A percentile compares a stretch with the other conserved stretches of the same genome.
Evolutionary conservation across 1,140 invertebrate species (phyloP).

Genomic region (Papilio polyxenes): DNA sequence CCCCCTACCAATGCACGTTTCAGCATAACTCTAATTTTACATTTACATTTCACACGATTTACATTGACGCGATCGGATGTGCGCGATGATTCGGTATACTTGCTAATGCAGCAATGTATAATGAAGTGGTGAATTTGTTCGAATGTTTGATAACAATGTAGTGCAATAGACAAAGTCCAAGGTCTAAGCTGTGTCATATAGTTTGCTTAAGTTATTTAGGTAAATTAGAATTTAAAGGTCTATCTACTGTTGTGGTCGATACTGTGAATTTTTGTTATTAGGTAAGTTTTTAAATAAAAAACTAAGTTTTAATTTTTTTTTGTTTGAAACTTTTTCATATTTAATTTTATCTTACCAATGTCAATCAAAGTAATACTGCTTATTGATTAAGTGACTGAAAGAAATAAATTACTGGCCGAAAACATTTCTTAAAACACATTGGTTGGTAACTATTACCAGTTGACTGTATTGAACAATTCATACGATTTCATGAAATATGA

Average conservation of each 20-base stretch:
- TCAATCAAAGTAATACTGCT: too few relatives aligned
- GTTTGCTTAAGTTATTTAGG: conserved; percentile 46
- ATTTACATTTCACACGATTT: conserved; percentile 44
- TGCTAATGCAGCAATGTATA: conserved; percentile 56
- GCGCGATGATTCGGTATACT: conserved; percentile 41
- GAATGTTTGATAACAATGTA: conserved; percentile 44
- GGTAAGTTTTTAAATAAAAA: neutral
- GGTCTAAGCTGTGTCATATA: conserved; percentile 54
- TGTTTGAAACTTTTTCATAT: too few relatives aligned
- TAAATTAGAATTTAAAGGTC: neutral
- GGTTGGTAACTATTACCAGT: neutral
- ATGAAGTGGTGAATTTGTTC: conserved; percentile 43
- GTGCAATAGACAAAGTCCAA: conserved; percentile 58
- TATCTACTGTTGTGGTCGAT: neutral
- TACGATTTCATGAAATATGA: neutral
- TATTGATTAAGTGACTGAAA: too few relatives aligned
- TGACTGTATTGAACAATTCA: neutral
- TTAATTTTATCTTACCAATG: too few relatives aligned
- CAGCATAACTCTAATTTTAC: conserved; percentile 45
- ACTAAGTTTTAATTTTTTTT: neutral
- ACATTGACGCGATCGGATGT: conserved; percentile 54
- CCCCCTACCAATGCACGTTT: conserved; percentile 59
- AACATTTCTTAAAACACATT: too few relatives aligned
- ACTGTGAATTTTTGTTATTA: neutral
- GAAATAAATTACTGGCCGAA: too few relatives aligned